phyloP scores from a whole-genome alignment of 2,888 invertebrate genomes.

The Tetragonula carbonaria region DNA sequence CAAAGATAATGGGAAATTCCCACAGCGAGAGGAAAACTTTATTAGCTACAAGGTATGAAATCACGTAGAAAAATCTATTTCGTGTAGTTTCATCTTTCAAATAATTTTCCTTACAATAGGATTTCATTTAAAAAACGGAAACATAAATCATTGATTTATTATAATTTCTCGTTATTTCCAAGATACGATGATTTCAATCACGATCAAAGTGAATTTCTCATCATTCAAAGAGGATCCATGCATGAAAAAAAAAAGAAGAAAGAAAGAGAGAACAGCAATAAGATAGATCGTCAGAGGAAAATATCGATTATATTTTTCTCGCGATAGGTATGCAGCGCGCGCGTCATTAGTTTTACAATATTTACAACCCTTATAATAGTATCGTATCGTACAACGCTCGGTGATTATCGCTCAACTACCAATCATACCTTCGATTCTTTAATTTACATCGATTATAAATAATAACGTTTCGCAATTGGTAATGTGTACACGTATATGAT shows the following conservation, averaged over 20 bases:
- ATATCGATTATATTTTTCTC: conserved; percentile 80
- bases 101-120: background rate
- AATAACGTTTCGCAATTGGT: conserved; percentile 21
- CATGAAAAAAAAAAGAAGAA: background rate
- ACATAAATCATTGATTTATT: conserved; percentile 23
- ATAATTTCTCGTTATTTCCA: conserved; percentile 17
- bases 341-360: conserved; percentile 79
- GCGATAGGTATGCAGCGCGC: conserved; percentile 70
- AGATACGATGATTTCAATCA: background rate
- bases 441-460: conserved; percentile 78
- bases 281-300: conserved; percentile 76
- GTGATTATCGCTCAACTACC: conserved; percentile 46
- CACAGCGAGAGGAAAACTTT: conserved; percentile 24
- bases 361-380: conserved; percentile 74
- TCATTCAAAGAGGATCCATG: background rate
- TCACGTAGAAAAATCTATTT: background rate
- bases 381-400: conserved; percentile 56
- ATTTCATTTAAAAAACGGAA: background rate
- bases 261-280: conserved; percentile 20
- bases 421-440: conserved; percentile 48
- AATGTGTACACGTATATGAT: conserved; percentile 67
- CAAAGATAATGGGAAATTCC: conserved; percentile 44
- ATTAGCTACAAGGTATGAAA: conserved; percentile 14
- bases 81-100: background rate
- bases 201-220: background rate